Base-by-base conservation (phyloP, 2,113 vertebrate species). In the Stegastes partitus region DNA sequence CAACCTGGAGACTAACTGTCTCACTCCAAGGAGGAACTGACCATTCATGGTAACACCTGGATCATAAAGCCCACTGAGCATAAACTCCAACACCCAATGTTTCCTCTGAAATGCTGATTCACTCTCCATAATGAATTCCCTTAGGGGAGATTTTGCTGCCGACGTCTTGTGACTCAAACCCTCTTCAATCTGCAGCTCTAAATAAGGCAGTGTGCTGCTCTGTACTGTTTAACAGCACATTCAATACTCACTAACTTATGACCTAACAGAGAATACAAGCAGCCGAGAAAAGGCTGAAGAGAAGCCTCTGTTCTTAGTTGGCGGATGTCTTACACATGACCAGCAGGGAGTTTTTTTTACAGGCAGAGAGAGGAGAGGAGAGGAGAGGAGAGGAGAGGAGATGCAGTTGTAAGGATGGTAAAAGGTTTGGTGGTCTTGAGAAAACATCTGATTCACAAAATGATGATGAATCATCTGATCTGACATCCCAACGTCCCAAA, bases 11-110 rank as follows among this genome's bases (percentile, higher is more conserved):
- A 63, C 77, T 53, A 70, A 84, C 82, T 79, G 77, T 89, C 84
- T 92, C 88, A 77, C 59, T 44, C 9, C 5, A 5, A 67, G 42
- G 47, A 79, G 53, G 50, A 62, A 67, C n/a, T 85, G 85, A 86
- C 92, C 93, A 88, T 94, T 87, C 85, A 89, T 82, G 92, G 92
- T 58, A 68, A 88, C 65, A 70, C 26, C 22, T 47, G 39, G 50
- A 45, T 31, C 21, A 63, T 45, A 39, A 68, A 74, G 11, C 5
- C 63, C 37, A 3, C 66, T 37, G 45, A 68, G 71, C 66, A 77
- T 81, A 67, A 89, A 89, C 82, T 82, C 71, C 53, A 80, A 68
- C 66, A 87, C 62, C 28, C 67, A 16, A 26, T 73, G 73, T 81
- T 75, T 61, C 64, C 80, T 51, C 45, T 74, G 50, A 67, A 73